These are phyloP conservation scores for Aphaenogaster floridana DNA, from an alignment of 1,140 invertebrate species.

Conservation along the genomic window DNA sequence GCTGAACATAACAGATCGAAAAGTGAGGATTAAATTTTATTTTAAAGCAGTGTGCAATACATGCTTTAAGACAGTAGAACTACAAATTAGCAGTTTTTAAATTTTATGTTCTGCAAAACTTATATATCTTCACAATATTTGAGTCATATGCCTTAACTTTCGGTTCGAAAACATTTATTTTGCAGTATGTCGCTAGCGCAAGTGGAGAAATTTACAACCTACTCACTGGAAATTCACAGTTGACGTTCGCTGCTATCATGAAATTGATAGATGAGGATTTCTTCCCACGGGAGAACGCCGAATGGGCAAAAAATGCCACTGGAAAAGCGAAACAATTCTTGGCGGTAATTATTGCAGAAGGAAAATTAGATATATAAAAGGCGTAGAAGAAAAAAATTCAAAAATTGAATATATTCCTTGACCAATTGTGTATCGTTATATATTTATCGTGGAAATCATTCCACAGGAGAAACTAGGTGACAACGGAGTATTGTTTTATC, in stretches of 20 bases:
- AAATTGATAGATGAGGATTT: constrained; percentile 89
- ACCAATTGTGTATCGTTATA: not conserved
- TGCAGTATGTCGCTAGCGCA: constrained; percentile 81
- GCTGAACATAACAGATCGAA: constrained; percentile 88
- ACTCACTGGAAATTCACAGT: constrained; percentile 86
- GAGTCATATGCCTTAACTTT: not conserved
- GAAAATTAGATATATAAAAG: not conserved
- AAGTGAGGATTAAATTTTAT: constrained; percentile 84
- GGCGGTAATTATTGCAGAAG: constrained; percentile 84
- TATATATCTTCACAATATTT: not conserved
- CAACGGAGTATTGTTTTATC: constrained; percentile 95
- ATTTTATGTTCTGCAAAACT: not conserved
- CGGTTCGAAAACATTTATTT: constrained; percentile 59
- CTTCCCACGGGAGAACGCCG: constrained; percentile 88
- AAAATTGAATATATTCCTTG: not conserved
- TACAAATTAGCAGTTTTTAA: not conserved
- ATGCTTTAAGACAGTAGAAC: not conserved
- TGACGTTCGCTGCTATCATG: constrained; percentile 90
- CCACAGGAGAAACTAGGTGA: constrained; percentile 90
- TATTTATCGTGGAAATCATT: constrained; percentile 15
- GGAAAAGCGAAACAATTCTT: constrained; percentile 88
- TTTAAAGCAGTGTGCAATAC: not conserved
- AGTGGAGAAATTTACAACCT: constrained; percentile 81
- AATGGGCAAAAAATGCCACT: constrained; percentile 89
- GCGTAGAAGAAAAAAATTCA: not conserved